phyloP scores from a whole-genome alignment of 2,797 vertebrate species.

The Aulostomus chinensis region DNA sequence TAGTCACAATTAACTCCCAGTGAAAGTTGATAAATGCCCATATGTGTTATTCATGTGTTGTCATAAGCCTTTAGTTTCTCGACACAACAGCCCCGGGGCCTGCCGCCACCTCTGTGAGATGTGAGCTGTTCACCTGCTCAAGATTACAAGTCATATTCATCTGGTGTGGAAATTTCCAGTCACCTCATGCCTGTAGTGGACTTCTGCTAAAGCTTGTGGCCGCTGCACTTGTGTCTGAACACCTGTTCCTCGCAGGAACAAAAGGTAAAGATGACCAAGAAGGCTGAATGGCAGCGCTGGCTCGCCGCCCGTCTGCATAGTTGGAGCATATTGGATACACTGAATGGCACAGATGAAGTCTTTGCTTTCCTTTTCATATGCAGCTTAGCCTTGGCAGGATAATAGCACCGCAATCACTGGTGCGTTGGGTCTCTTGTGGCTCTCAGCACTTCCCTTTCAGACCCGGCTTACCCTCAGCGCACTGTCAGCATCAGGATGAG shows the following conservation, averaged over 20 bases:
- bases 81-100: too few relatives aligned
- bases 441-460: constrained; percentile 83
- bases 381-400: constrained; percentile 57
- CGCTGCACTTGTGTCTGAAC: not conserved
- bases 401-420: constrained; percentile 53
- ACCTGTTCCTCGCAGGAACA: constrained; percentile 14
- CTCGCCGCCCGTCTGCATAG: constrained; percentile 15
- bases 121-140: constrained; percentile 12
- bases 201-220: constrained; percentile 13
- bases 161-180: constrained; percentile 1
- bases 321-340: constrained; percentile 44
- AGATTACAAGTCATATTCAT: constrained; percentile 1
- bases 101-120: too few relatives aligned
- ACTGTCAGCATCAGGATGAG: constrained; percentile 74
- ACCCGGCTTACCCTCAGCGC: constrained; percentile 71
- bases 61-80: too few relatives aligned
- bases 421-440: constrained; percentile 55
- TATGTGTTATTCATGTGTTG: too few relatives aligned
- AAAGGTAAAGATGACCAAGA: constrained; percentile 18
- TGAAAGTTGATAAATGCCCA: not conserved
- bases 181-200: not conserved
- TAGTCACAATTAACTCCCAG: not conserved
- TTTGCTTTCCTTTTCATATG: constrained; percentile 56
- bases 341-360: constrained; percentile 47
- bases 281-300: constrained; percentile 23